Evolutionary conservation across 2,888 invertebrate genomes (phyloP), one percentile per base, ranked within the genome.

Genomic region (Trypoxylon attenuatum): DNA sequence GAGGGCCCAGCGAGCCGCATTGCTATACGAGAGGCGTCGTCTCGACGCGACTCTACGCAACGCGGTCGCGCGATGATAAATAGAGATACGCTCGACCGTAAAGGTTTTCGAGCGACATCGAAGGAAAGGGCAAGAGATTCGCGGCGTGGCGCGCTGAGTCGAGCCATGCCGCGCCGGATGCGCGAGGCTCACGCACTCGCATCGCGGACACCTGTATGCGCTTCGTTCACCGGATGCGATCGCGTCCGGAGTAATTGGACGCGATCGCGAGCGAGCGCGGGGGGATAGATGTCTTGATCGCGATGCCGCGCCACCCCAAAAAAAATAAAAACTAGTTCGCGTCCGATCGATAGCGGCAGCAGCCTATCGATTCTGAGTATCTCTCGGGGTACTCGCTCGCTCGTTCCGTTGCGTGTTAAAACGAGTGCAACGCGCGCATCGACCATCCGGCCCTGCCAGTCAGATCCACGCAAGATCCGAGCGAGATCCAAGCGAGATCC

Each of bases 1-100:
- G 58, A 52, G 68, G 65, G 58, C 42, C 62, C 58, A 57, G 41
- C 58, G 55, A 56, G 58, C 61, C 66, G 69, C 70, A 57, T 64
- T 59, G 60, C 39, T 41, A 50, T 54, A 67, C 41, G 15, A 46
- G 59, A 67, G 67, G 66, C 67, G 67, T 67, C 61, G 52, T 49
- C 55, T 49, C 33, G 46, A 25, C 5, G 5, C 25, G 25, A 5
- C 25, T 5, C 25, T 5, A 25, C n/a, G n/a, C n/a, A n/a, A n/a
- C n/a, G 25, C 25, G 5, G 25, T 25, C 25, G 25, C 10, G 25
- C 42, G 63, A 56, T 69, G 68, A 63, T 69, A 69, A 69, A 69
- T 68, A 68, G 68, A 59, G 49, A 52, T 27, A 33, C 43, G 45
- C 15, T 38, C 50, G 39, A 16, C 42, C 33, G 33, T 33, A 23